Evolutionary conservation across 2,113 vertebrate genomes (phyloP).

Genomic region (Ailurus styani): DNA sequence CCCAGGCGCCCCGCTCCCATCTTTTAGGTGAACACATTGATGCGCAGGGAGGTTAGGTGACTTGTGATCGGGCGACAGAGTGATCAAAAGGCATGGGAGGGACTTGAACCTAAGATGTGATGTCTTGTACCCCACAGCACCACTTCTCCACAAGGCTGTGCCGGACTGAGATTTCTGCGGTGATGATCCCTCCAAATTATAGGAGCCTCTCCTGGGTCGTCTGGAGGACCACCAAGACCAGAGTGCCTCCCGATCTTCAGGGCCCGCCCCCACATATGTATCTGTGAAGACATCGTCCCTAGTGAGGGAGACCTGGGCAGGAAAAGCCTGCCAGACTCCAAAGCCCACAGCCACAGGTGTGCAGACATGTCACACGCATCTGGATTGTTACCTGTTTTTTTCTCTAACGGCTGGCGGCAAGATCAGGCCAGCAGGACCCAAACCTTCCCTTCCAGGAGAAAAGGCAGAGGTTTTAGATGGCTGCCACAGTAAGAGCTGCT

Average conservation of each 20-base stretch:
- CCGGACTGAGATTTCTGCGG: not conserved
- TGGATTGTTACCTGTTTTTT: not conserved
- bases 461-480: not conserved
- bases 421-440: not conserved
- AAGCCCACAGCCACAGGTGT: not conserved
- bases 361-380: not conserved
- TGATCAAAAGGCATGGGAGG: not conserved
- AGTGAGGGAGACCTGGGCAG: not conserved
- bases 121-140: not conserved
- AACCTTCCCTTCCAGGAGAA: not conserved
- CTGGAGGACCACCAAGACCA: not conserved
- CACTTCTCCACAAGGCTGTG: not conserved
- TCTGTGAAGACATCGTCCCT: not conserved
- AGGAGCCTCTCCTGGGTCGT: not conserved
- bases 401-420: not conserved
- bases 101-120: not conserved
- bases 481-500: not conserved
- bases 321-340: not conserved
- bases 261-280: no score
- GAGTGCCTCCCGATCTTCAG: not conserved
- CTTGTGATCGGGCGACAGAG: not conserved
- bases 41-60: not conserved
- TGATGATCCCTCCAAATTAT: not conserved
- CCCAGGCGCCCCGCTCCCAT: no score
- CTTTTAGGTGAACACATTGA: not conserved